A percentile compares a stretch with the other conserved stretches of the same genome.
Conservation (phyloP, 2,113 vertebrate genomes). For the Hippocampus guttulatus region DNA sequence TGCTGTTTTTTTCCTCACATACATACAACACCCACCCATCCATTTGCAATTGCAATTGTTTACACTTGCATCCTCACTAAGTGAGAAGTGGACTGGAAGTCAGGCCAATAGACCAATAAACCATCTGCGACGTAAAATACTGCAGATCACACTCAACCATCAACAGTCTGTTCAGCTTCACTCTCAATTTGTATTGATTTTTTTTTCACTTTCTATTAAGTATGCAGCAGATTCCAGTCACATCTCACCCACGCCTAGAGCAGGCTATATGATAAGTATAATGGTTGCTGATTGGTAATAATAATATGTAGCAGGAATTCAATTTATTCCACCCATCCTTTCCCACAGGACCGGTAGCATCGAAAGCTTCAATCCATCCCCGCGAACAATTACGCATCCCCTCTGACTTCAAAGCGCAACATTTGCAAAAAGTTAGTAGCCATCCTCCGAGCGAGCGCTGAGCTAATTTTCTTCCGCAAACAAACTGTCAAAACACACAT, state of each 20-base stretch:
- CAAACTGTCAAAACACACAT: constrained; percentile 46
- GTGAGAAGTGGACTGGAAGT: background rate
- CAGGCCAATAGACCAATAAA: no score
- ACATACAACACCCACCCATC: no score
- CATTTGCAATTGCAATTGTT: no score
- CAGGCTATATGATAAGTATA: constrained; percentile 9
- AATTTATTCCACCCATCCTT: constrained; percentile 17
- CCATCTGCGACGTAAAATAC: background rate
- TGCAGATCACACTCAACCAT: no score
- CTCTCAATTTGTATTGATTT: background rate
- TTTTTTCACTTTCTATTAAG: background rate
- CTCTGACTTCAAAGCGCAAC: constrained; percentile 43
- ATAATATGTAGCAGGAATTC: constrained; percentile 39
- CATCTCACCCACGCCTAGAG: background rate
- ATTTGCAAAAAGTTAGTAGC: constrained; percentile 23
- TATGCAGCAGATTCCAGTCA: background rate
- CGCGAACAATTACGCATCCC: constrained; percentile 27
- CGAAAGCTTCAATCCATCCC: background rate
- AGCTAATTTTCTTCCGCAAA: constrained; percentile 49
- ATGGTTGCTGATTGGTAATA: constrained; percentile 56
- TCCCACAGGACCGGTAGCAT: constrained; percentile 14
- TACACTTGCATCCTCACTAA: no score
- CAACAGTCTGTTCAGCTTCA: background rate
- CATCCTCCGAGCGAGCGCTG: constrained; percentile 17
- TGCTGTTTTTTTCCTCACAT: no score